phyloP scores from a whole-genome alignment of 2,797 vertebrate species.

The Pterois miles region DNA sequence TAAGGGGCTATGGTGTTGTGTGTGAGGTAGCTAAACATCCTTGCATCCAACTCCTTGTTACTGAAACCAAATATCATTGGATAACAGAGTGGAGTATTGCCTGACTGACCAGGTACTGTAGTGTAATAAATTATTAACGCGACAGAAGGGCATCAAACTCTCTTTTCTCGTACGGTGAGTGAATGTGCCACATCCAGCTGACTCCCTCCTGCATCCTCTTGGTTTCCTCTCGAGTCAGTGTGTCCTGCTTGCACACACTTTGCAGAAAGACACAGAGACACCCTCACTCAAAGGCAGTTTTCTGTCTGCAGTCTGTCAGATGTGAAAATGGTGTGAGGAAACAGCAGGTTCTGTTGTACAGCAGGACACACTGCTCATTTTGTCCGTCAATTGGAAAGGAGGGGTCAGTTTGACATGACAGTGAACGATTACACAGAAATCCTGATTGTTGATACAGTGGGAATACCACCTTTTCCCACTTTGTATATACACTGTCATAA shows the following conservation, averaged over 20 bases:
- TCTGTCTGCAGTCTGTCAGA: conserved; percentile 15
- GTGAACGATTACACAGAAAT: conserved; percentile 26
- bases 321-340: conserved; percentile 17
- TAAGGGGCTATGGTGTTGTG: conserved; percentile 1
- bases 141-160: conserved; percentile 10
- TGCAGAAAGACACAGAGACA: conserved; percentile 10
- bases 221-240: not conserved
- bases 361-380: not conserved
- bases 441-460: not conserved
- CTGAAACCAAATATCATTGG: conserved; percentile 15
- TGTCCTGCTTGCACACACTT: conserved; percentile 6
- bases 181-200: not conserved
- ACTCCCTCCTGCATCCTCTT: not conserved
- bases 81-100: conserved; percentile 10
- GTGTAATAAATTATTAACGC: conserved; percentile 38
- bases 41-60: not conserved
- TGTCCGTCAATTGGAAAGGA: conserved; percentile 17
- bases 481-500: not conserved
- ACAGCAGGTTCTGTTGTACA: not conserved
- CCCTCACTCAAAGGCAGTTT: conserved; percentile 11
- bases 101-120: conserved; percentile 21
- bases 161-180: not conserved
- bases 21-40: not conserved
- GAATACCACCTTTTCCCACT: not conserved
- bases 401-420: conserved; percentile 37